Evolutionary conservation across 2,888 invertebrate species (phyloP), one percentile per base, ranked within the genome.

Genomic region (Volucella inflata): DNA sequence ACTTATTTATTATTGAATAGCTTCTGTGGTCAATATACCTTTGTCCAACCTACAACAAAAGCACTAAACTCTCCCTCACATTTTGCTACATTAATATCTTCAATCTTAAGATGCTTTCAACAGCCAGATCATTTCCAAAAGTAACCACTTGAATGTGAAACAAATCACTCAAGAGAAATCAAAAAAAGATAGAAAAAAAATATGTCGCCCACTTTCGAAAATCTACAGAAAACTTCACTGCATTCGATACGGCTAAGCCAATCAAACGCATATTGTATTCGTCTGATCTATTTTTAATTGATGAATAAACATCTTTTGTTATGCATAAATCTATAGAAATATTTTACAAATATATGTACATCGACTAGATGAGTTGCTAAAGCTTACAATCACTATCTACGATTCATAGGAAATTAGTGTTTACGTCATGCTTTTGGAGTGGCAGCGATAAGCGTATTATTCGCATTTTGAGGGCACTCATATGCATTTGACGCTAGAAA

Each of bases 401-500:
- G 30, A 30, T 30, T 30, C 6, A 30, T 30, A 30, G 30, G 6
- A 30, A 30, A 30, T 4, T 30, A 6, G 30, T 21, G n/a, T n/a
- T n/a, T n/a, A n/a, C n/a, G 21, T 30, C 30, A 30, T 30, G 6
- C 30, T 6, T n/a, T 30, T 30, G 12, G 3, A 9, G 14, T 38
- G 1, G 36, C 14, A 38, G 8, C 10, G 16, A 12, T 60, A 14
- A 16, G 14, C 60, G 16, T 8, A 46, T 44, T 44, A 53, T 60
- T 51, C 51, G 62, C 30, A 30, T 60, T 71, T 71, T 50, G n/a
- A 21, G 10, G 30, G 16, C 30, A 60, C 21, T 60, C 72, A 62
- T 16, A 74, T 46, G 64, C 74, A 55, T 55, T 65, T 44, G 21
- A n/a, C 16, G 12, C 53, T 74, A 55, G 64, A 74, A 55, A 55